Conservation (phyloP, 2,797 vertebrate species). For the Mastacembelus armatus region DNA sequence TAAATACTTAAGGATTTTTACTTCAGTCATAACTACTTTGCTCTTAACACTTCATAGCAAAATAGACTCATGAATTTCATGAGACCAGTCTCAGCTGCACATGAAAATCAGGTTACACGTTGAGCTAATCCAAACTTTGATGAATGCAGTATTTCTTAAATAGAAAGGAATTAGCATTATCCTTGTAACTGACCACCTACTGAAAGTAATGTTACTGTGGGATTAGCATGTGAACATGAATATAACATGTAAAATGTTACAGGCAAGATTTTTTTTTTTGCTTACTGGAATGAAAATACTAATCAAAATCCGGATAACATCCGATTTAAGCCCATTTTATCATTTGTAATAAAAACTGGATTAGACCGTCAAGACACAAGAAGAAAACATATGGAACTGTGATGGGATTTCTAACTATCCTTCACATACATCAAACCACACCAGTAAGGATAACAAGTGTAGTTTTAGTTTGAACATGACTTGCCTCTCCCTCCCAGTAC, state of each 20-base stretch:
- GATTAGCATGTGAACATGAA: background rate
- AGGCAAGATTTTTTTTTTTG: constrained; percentile 9
- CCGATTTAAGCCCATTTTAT: constrained; percentile 21
- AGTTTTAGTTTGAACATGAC: background rate
- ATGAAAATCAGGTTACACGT: constrained; percentile 13
- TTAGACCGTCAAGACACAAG: constrained; percentile 23
- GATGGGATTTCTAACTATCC: background rate
- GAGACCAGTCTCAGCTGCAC: too few species aligned
- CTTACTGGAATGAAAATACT: background rate
- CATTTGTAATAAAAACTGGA: constrained; percentile 30
- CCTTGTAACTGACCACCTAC: background rate
- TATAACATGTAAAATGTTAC: constrained; percentile 1
- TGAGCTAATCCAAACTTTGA: background rate
- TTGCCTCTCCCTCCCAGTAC: background rate
- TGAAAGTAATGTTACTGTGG: background rate
- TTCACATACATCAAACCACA: background rate
- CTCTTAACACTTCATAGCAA: too few species aligned
- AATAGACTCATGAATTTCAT: too few species aligned
- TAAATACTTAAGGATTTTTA: too few species aligned
- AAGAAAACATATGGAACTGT: constrained; percentile 18
- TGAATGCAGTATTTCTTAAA: background rate
- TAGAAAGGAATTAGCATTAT: background rate
- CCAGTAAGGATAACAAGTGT: background rate
- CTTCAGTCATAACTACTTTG: too few species aligned
- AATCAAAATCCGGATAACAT: constrained; percentile 18